Conservation (phyloP, 2,113 vertebrate species). For the Sapayoa aenigma region DNA sequence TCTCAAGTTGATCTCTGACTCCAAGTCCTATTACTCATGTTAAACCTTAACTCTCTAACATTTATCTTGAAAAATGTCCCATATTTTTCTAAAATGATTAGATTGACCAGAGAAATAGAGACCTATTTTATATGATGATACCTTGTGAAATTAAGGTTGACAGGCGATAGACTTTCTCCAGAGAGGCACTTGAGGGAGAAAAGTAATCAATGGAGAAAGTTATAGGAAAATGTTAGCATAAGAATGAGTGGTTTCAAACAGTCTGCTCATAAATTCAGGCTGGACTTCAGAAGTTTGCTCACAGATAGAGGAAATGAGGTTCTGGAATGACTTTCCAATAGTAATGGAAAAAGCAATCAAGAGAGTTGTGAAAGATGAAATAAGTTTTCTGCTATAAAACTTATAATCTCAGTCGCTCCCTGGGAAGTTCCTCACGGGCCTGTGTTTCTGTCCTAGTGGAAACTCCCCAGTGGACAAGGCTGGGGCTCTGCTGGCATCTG, state of each 20-base stretch:
- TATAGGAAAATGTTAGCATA: slow-evolving; percentile 35
- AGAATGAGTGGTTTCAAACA: slow-evolving; percentile 25
- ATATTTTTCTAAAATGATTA: not conserved
- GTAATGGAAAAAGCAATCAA: slow-evolving; percentile 34
- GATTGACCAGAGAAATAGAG: slow-evolving; percentile 18
- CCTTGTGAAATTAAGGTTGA: slow-evolving; percentile 33
- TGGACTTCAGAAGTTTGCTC: slow-evolving; percentile 39
- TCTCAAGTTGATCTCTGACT: not conserved
- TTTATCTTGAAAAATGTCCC: slow-evolving; percentile 2
- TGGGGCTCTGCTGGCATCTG: not conserved
- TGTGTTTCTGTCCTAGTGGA: not conserved
- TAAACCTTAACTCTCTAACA: not conserved
- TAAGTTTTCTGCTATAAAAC: not conserved
- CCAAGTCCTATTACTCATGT: not conserved
- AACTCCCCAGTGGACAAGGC: not conserved
- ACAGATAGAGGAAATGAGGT: slow-evolving; percentile 40
- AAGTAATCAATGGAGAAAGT: slow-evolving; percentile 44
- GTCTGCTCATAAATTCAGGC: slow-evolving; percentile 36
- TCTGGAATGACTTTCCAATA: slow-evolving; percentile 35
- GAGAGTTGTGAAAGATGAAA: not conserved
- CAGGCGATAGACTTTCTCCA: slow-evolving; percentile 11
- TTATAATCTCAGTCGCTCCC: not conserved
- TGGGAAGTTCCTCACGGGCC: not conserved
- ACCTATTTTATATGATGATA: slow-evolving; percentile 1
- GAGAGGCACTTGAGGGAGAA: slow-evolving; percentile 19